A percentile compares a stretch with the other conserved stretches of the same genome.
These are phyloP conservation scores for Cirrhinus mrigala DNA, from an alignment of 2,797 vertebrate species.

Conservation along the genomic window DNA sequence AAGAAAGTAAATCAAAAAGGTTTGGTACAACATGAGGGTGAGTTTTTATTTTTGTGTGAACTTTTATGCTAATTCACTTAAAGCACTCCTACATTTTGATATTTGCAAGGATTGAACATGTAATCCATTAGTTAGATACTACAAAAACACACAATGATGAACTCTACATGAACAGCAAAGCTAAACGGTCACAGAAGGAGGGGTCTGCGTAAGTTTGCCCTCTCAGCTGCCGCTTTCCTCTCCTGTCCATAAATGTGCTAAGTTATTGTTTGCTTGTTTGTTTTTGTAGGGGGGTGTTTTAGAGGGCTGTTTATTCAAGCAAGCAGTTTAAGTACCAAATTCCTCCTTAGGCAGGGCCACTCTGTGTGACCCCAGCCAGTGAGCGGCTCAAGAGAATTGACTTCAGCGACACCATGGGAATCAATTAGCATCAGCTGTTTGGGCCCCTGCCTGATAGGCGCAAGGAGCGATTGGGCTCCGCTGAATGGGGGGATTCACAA, in stretches of 20 bases:
- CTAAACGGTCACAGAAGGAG: constrained; percentile 11
- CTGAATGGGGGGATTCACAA: constrained; percentile 85
- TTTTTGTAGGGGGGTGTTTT: constrained; percentile 79
- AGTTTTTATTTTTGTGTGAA: background rate
- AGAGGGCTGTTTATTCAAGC: constrained; percentile 80
- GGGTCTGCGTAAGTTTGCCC: constrained; percentile 11
- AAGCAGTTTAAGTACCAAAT: constrained; percentile 77
- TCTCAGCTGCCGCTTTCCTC: constrained; percentile 8
- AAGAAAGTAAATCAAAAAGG: background rate
- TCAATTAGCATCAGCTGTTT: constrained; percentile 87
- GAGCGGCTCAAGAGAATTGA: constrained; percentile 84
- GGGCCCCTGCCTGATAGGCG: constrained; percentile 83
- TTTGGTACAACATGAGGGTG: background rate
- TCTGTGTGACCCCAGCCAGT: constrained; percentile 79
- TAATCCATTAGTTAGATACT: constrained; percentile 10
- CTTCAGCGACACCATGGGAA: constrained; percentile 86
- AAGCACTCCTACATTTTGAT: background rate
- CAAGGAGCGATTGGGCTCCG: constrained; percentile 81
- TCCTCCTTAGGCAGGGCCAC: constrained; percentile 69
- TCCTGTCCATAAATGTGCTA: constrained; percentile 51
- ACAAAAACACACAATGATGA: constrained; percentile 12
- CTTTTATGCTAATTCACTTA: background rate
- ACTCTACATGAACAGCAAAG: constrained; percentile 1
- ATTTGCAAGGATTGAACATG: background rate
- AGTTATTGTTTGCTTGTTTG: constrained; percentile 77